Percentiles rank a stretch among this genome's conserved stretches.
Evolutionary conservation across 2,888 invertebrate species (phyloP).

Genomic region (Himalopsyche tibetana): DNA sequence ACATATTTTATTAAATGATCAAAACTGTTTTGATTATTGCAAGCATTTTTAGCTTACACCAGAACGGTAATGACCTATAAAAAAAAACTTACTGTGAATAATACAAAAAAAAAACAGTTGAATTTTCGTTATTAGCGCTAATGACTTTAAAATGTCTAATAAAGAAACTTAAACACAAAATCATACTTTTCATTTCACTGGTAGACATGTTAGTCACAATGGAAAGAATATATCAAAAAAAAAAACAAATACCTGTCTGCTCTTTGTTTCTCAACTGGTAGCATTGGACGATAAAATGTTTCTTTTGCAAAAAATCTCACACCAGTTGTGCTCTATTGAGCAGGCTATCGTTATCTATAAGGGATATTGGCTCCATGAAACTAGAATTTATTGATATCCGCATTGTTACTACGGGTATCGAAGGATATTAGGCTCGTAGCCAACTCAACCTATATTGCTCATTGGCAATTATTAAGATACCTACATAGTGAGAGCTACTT

Average conservation of each 20-base stretch:
- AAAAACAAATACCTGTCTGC: background rate
- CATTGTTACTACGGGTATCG: constrained; percentile 47
- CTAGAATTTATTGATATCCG: constrained; percentile 47
- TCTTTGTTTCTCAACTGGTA: background rate
- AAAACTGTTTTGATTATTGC: too few relatives aligned
- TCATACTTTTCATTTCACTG: too few relatives aligned
- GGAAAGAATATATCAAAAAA: background rate
- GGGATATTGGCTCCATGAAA: constrained; percentile 28
- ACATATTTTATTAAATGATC: too few relatives aligned
- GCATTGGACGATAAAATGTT: background rate
- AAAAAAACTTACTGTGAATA: background rate
- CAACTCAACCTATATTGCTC: constrained; percentile 51
- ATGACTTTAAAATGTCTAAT: too few relatives aligned
- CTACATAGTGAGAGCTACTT: background rate
- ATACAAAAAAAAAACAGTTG: too few relatives aligned
- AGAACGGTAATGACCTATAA: too few relatives aligned
- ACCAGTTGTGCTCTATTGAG: constrained; percentile 26
- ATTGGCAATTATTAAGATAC: constrained; percentile 24
- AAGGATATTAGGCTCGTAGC: constrained; percentile 59
- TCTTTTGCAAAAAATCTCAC: background rate
- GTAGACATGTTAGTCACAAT: too few relatives aligned
- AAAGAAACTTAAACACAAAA: background rate
- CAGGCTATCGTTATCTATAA: constrained; percentile 32
- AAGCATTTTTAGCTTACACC: too few relatives aligned
- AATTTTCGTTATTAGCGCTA: too few relatives aligned